These are phyloP conservation scores for Trididemnum miniatum DNA, from an alignment of 23 tunicate genomes.

Conservation along the genomic window DNA sequence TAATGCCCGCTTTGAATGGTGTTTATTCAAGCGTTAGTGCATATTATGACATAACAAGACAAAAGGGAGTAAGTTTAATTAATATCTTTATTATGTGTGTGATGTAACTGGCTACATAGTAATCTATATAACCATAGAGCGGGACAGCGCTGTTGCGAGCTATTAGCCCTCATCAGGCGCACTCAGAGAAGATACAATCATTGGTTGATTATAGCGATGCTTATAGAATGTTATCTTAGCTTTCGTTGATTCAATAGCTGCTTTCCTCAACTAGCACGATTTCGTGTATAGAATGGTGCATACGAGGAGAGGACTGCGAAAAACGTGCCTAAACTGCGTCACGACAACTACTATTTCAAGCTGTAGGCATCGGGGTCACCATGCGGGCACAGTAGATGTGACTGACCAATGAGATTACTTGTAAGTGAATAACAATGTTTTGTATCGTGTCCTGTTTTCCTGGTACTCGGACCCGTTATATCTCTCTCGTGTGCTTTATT, in stretches of 20 bases:
- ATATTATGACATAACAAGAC: too few relatives aligned
- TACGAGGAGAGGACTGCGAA: not conserved
- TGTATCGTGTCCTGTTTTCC: constrained; percentile 19
- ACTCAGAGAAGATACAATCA: too few relatives aligned
- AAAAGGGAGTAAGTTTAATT: too few relatives aligned
- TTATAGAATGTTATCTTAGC: not conserved
- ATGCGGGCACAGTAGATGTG: not conserved
- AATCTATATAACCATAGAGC: too few relatives aligned
- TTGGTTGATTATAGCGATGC: too few relatives aligned
- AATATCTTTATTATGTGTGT: too few relatives aligned
- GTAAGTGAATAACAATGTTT: not conserved
- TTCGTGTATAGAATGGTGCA: not conserved
- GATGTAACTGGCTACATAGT: too few relatives aligned
- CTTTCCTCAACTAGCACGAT: not conserved
- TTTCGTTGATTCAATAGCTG: not conserved
- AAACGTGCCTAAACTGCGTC: constrained; percentile 5
- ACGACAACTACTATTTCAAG: not conserved
- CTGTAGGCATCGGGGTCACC: not conserved
- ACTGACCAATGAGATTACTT: not conserved
- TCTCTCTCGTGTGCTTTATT: not conserved
- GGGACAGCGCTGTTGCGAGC: too few relatives aligned
- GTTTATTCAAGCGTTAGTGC: too few relatives aligned
- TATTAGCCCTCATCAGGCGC: too few relatives aligned
- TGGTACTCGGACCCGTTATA: not conserved
- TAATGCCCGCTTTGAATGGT: too few relatives aligned